phyloP scores from a whole-genome alignment of 2,113 vertebrate species.

The Bubalus kerabau region DNA sequence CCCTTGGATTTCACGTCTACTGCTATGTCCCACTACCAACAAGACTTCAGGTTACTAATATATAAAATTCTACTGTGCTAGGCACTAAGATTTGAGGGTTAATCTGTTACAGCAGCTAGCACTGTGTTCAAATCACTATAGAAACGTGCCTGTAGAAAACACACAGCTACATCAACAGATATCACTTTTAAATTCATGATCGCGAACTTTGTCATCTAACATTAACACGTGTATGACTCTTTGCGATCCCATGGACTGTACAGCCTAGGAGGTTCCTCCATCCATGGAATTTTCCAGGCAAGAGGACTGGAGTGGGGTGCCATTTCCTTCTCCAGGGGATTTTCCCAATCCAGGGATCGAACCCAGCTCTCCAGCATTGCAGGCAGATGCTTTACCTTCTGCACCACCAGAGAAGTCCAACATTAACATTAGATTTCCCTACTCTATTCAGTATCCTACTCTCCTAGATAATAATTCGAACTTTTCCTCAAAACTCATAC shows the following conservation, averaged over 20 bases:
- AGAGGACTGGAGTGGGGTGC: background rate
- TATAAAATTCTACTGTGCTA: background rate
- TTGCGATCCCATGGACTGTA: background rate
- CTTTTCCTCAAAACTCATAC: background rate
- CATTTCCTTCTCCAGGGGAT: background rate
- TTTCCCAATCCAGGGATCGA: rapidly evolving
- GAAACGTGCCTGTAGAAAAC: background rate
- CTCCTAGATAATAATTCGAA: background rate
- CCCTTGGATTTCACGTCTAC: background rate
- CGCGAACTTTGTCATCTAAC: background rate
- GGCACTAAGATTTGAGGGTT: background rate
- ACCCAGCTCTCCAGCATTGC: background rate
- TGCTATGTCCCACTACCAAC: background rate
- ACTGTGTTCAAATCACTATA: background rate
- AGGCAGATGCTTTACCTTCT: background rate
- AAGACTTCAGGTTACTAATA: background rate
- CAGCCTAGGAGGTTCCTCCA: background rate
- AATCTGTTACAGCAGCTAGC: background rate
- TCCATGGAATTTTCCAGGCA: background rate
- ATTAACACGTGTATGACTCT: background rate
- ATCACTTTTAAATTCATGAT: background rate
- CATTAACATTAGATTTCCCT: background rate
- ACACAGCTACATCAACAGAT: background rate
- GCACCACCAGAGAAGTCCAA: rapidly evolving
- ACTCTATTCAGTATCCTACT: background rate